Conservation (phyloP, 2,113 vertebrate species). For the Orcinus orca region DNA sequence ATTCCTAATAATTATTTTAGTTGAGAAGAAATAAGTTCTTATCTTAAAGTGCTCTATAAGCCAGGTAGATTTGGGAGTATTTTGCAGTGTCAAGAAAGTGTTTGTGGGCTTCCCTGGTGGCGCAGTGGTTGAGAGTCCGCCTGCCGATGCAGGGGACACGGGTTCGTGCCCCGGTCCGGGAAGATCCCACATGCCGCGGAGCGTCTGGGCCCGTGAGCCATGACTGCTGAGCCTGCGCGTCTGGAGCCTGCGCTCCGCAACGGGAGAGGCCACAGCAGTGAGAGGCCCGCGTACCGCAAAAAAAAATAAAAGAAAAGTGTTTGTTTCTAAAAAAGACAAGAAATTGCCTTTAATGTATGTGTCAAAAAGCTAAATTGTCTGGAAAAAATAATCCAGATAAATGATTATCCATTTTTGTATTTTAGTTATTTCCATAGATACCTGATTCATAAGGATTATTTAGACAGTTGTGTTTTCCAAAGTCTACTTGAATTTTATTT, state of each 20-base stretch:
- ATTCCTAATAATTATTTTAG: conserved; percentile 19
- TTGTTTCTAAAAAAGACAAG: conserved; percentile 56
- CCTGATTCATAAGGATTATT: conserved; percentile 21
- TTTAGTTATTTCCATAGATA: conserved; percentile 45
- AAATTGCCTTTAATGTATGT: conserved; percentile 54
- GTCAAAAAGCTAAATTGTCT: conserved; percentile 36
- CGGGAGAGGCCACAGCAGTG: too few species aligned
- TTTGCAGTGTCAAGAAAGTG: conserved; percentile 54
- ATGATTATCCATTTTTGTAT: conserved; percentile 31
- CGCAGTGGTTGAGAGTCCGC: too few species aligned
- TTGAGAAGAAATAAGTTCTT: conserved; percentile 18
- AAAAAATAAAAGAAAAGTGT: not conserved
- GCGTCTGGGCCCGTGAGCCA: too few species aligned
- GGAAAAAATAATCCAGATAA: conserved; percentile 42
- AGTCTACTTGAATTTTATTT: conserved; percentile 34
- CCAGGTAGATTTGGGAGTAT: conserved; percentile 37
- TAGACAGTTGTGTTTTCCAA: conserved; percentile 24
- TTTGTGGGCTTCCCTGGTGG: not conserved
- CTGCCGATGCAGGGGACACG: too few species aligned
- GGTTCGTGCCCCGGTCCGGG: too few species aligned
- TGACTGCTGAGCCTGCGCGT: too few species aligned
- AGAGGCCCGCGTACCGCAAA: too few species aligned
- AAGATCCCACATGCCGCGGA: too few species aligned
- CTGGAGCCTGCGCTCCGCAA: too few species aligned
- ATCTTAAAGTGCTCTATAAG: conserved; percentile 49